A percentile compares a stretch with the other conserved stretches of the same genome.
These are phyloP conservation scores for Drosophila insularis DNA, from an alignment of 1,140 invertebrate species.

Conservation along the genomic window DNA sequence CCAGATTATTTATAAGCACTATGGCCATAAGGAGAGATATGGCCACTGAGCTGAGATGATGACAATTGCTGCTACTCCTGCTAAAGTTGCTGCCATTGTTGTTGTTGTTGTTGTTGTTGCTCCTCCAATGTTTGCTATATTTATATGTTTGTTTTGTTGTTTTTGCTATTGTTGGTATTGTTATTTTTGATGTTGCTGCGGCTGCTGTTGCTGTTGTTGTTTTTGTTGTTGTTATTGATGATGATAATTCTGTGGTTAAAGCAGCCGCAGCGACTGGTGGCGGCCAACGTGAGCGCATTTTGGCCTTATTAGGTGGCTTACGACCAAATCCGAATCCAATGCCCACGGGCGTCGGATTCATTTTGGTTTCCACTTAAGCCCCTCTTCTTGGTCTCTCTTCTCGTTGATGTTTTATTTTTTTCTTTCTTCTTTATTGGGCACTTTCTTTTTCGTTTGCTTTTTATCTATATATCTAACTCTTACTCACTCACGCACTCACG, in stretches of 20 bases:
- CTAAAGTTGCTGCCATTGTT: conserved; percentile 15
- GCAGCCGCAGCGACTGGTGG: conserved; percentile 16
- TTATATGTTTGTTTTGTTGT: conserved; percentile 15
- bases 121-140: conserved; percentile 15
- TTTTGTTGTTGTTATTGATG: conserved; percentile 6
- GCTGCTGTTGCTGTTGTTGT: conserved; percentile 19
- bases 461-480: background rate
- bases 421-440: background rate
- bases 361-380: conserved; percentile 42
- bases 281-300: conserved; percentile 62
- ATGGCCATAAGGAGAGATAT: conserved; percentile 57
- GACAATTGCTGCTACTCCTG: conserved; percentile 23
- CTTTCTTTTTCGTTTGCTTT: conserved; percentile 4
- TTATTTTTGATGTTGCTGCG: conserved; percentile 20
- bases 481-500: conserved; percentile 5
- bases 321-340: conserved; percentile 74
- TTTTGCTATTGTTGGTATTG: conserved; percentile 24
- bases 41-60: conserved; percentile 18
- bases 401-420: conserved; percentile 1
- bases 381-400: conserved; percentile 13
- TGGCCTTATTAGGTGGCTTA: conserved; percentile 64
- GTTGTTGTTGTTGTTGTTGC: conserved; percentile 21
- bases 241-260: conserved; percentile 10
- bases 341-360: conserved; percentile 77
- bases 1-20: conserved; percentile 61